A percentile compares a stretch with the other conserved stretches of the same genome.
Conservation (phyloP, 2,113 vertebrate species). For the Thunnus maccoyii region DNA sequence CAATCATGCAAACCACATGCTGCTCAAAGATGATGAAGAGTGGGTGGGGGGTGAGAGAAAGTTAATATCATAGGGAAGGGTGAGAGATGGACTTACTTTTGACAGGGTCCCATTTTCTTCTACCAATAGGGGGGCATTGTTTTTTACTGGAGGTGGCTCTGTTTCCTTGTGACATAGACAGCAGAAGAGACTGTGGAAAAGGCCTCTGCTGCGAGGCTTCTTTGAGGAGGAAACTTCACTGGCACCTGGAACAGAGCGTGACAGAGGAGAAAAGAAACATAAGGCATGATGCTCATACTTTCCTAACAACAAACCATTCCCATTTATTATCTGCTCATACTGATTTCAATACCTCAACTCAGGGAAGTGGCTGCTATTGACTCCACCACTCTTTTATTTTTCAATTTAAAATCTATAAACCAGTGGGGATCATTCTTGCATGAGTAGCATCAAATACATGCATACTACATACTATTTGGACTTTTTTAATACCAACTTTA, state of each 20-base stretch:
- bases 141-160: constrained; percentile 84
- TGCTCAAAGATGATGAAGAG: constrained; percentile 16
- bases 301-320: not conserved
- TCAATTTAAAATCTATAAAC: too few species aligned
- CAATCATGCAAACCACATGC: constrained; percentile 42
- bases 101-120: constrained; percentile 88
- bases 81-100: constrained; percentile 81
- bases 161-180: constrained; percentile 86
- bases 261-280: not conserved
- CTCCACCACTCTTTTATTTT: too few species aligned
- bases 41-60: constrained; percentile 17
- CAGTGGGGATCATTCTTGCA: not conserved
- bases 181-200: constrained; percentile 88
- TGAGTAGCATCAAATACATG: not conserved
- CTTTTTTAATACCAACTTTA: too few species aligned
- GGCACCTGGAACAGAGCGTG: constrained; percentile 74
- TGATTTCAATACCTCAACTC: not conserved
- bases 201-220: constrained; percentile 86
- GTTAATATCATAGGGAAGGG: constrained; percentile 11
- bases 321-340: not conserved
- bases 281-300: not conserved
- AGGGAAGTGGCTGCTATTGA: too few species aligned
- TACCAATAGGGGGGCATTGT: constrained; percentile 85
- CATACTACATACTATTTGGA: not conserved
- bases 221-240: constrained; percentile 77